Conservation (phyloP, 2,888 invertebrate genomes). For the Lutraria lutraria region DNA sequence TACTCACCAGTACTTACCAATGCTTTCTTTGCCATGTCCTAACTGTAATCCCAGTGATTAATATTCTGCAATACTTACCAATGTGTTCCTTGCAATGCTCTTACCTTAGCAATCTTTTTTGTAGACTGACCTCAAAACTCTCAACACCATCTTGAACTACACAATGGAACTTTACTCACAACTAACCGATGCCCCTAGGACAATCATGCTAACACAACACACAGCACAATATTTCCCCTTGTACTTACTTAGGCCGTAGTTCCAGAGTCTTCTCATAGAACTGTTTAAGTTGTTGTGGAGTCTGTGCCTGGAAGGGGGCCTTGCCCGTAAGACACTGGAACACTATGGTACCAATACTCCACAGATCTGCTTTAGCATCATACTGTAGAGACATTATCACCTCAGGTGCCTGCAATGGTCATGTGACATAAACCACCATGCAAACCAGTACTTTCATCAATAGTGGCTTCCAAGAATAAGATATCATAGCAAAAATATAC, state of each 20-base stretch:
- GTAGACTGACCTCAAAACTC: no score
- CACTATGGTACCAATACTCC: slow-evolving; percentile 99
- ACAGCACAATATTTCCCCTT: neutral
- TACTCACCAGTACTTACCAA: neutral
- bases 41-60: no score
- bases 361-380: slow-evolving; percentile 99
- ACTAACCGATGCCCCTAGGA: neutral
- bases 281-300: slow-evolving; percentile 98
- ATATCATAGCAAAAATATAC: neutral
- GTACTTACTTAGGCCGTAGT: slow-evolving; percentile 87
- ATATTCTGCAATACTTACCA: no score
- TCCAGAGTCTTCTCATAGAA: slow-evolving; percentile 96
- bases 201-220: neutral
- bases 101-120: no score
- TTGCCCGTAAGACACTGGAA: slow-evolving; percentile 99
- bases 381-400: slow-evolving; percentile 99
- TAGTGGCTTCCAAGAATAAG: neutral
- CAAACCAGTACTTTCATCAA: neutral
- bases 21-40: no score
- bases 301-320: slow-evolving; percentile 99
- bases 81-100: no score
- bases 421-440: neutral
- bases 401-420: slow-evolving; percentile 94
- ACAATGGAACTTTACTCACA: no score
- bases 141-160: no score